phyloP scores from a whole-genome alignment of 2,888 invertebrate species.

The Dryococelus australis region DNA sequence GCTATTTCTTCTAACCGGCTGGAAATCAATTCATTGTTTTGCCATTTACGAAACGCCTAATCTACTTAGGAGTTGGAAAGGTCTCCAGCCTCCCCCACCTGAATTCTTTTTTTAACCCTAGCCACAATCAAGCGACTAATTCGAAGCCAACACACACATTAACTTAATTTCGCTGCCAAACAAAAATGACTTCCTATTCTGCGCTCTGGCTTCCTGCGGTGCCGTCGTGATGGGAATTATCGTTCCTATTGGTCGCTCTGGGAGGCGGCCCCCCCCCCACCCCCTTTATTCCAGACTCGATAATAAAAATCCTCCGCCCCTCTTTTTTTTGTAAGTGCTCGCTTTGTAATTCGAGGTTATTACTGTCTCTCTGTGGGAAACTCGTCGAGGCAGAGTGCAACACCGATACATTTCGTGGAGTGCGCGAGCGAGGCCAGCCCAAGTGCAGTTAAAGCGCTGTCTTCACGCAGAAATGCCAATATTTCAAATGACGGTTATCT shows the following conservation, averaged over 20 bases:
- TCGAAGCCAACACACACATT: constrained; percentile 16
- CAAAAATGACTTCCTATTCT: constrained; percentile 16
- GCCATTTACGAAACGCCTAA: constrained; percentile 25
- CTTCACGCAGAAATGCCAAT: not conserved
- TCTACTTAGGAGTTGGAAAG: constrained; percentile 22
- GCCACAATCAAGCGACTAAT: constrained; percentile 16
- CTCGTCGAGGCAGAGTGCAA: too few species aligned
- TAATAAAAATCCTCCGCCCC: constrained; percentile 9
- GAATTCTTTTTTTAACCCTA: not conserved
- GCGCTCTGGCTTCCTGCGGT: not conserved
- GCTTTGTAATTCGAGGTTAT: constrained; percentile 8
- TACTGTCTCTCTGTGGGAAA: not conserved
- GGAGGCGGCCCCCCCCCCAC: not conserved
- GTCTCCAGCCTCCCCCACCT: not conserved
- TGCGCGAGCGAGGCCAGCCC: not conserved
- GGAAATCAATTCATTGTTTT: constrained; percentile 30
- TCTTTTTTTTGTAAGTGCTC: not conserved
- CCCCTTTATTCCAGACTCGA: not conserved
- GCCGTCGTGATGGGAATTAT: constrained; percentile 16
- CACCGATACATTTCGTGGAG: not conserved
- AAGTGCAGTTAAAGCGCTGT: not conserved
- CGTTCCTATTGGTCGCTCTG: not conserved
- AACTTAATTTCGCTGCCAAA: constrained; percentile 16
- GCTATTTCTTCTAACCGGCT: constrained; percentile 25
- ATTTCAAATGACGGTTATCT: not conserved